Base-by-base conservation (phyloP, 2,113 vertebrate genomes). In the Regulus satrapa region DNA sequence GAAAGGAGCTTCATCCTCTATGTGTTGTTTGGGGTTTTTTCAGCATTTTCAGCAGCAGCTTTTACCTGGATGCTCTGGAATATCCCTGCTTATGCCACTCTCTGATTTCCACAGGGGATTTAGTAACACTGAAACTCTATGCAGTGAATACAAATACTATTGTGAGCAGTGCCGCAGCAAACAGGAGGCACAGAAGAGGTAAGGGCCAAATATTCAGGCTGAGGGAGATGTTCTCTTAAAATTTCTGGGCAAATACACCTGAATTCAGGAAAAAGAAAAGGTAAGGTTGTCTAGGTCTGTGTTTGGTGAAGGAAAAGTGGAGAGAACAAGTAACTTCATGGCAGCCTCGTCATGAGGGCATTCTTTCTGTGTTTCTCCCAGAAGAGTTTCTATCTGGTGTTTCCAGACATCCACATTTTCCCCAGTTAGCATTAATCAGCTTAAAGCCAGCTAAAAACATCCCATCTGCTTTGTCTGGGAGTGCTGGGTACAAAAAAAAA, bases 101-200 rank as follows among this genome's bases (percentile, higher is more conserved):
- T 88, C 87, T 92, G 55, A 19, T 93, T 48, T 95, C 88, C 62
- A 83, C 98, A 99, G 99, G 94, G 99, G 99, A 85, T 99, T 99
- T 98, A 99, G 99, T 95, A 99, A 99, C 97, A 99, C 99, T 38
- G 99, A 99, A 97, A 99, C 99, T 51, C 97, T 99, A 43, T 99
- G 99, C 95, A 99, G 99, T 89, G 99, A 99, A 96, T 99, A 98
- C 88, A 99, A 99, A 95, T 99, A 99, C 97, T 99, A 99, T 96
- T 99, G 99, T 95, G 99, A 99, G 97, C 99, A 99, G 97, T 99
- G 99, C 91, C 98, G 98, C 94, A 99, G 99, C 97, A 99, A 99
- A 94, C 99, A 99, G 98, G 99, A 99, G 97, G 99, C 99, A 76
- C 99, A 99, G 97, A 99, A 99, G 97, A 98, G 99, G 99, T 99